Percentiles rank a stretch among this genome's conserved stretches.
Conservation (phyloP, 2,888 invertebrate species). For the Sturmia bella region DNA sequence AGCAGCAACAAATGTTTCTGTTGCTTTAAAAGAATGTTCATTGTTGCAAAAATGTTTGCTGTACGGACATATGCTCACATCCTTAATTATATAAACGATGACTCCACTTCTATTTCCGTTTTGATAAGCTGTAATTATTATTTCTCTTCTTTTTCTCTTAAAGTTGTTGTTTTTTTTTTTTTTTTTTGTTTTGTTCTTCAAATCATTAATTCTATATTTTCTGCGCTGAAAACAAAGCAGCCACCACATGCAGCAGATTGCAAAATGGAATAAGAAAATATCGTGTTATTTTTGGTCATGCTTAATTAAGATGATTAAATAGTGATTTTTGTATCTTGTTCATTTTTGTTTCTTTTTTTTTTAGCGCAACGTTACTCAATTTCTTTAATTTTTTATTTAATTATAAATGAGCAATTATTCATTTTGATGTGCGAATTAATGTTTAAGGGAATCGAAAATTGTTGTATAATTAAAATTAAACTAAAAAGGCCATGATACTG, state of each 20-base stretch:
- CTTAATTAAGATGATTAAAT: conserved; percentile 67
- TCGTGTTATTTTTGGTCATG: conserved; percentile 66
- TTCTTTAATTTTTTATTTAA: background rate
- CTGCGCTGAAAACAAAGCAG: background rate
- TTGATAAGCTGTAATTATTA: background rate
- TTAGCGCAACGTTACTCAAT: too few relatives aligned
- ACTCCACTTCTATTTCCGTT: conserved; percentile 50
- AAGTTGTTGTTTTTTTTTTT: conserved; percentile 27
- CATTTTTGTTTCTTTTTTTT: conserved; percentile 15
- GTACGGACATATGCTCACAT: conserved; percentile 18
- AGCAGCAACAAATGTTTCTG: conserved; percentile 10
- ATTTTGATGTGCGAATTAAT: conserved; percentile 27
- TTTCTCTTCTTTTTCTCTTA: background rate
- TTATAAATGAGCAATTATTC: conserved; percentile 53
- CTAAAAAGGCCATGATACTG: too few relatives aligned
- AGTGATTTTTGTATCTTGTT: conserved; percentile 38
- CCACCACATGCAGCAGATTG: conserved; percentile 6
- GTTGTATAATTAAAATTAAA: too few relatives aligned
- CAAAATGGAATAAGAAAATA: conserved; percentile 7
- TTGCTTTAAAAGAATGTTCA: conserved; percentile 6
- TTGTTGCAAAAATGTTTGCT: background rate
- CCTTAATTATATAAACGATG: conserved; percentile 55
- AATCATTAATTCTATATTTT: conserved; percentile 44
- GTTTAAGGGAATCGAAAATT: background rate
- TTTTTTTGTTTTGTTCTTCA: conserved; percentile 20